These are phyloP conservation scores for Styela plicata DNA, from an alignment of 23 tunicate species.

Conservation along the genomic window DNA sequence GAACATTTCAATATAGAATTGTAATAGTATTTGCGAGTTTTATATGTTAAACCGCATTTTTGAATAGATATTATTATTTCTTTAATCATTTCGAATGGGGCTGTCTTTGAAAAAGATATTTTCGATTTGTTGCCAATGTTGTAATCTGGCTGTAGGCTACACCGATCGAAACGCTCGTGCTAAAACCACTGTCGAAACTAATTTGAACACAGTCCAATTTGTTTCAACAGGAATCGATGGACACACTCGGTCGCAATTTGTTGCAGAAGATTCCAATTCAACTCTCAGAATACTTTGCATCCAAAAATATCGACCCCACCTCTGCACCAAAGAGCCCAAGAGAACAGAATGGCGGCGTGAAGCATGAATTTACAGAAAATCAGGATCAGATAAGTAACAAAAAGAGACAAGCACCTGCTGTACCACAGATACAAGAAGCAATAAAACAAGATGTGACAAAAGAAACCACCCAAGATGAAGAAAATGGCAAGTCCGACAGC, in stretches of 20 bases:
- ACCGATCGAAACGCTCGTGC: no score
- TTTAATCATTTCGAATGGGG: no score
- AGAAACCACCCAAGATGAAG: not conserved
- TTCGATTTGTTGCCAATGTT: no score
- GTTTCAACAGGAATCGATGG: conserved; percentile 26
- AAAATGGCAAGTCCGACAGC: not conserved
- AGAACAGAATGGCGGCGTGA: not conserved
- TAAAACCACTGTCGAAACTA: no score
- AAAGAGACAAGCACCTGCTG: not conserved
- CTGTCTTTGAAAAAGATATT: no score
- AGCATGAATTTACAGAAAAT: not conserved
- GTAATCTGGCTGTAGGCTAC: no score
- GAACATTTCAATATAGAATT: no score
- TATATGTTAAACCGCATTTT: no score
- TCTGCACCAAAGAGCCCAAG: not conserved
- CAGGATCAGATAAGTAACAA: not conserved
- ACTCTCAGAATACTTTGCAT: conserved; percentile 4
- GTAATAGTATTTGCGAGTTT: no score
- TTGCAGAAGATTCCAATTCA: conserved; percentile 11
- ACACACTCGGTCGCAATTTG: conserved; percentile 15
- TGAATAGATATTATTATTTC: no score
- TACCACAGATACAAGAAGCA: not conserved
- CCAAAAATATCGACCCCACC: not conserved
- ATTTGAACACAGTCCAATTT: no score
- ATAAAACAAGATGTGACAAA: not conserved